Base-by-base conservation (phyloP, 64 coral and sea anemone species). In the Dendronephthya gigantea region DNA sequence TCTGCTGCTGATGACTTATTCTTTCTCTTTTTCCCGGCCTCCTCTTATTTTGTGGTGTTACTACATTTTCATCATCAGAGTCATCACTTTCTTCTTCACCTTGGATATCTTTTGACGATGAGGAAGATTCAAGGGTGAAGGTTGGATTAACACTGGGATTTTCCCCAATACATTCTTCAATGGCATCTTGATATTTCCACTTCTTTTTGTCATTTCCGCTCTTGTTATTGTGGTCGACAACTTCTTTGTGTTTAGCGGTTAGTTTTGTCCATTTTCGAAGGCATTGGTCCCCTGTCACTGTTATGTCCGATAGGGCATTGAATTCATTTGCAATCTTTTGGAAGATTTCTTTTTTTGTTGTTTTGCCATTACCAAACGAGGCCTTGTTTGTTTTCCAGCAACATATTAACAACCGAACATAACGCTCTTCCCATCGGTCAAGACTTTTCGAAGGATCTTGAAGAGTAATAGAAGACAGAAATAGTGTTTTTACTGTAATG, bases 81-180 rank as follows among this genome's bases (percentile, higher is more conserved):
- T 52, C 23, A 52, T 0, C 19, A 37, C 48, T 55, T 31, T 28
- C 28, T 16, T 12, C 50, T 16, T 12, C 13, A 52, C 50, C 13
- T 52, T 12, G 13, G 13, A 52, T 16, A 22, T 12, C 13, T 25
- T 35, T 51, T 41, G 9, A 9, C 69, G 65, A 37, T 87, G 55
- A 19, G 48, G 88, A 90, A 69, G 59, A 68, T 83, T 91, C 85
- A 87, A 91, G 70, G n/a, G 90, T 87, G 83, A 19, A 88, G 47
- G 79, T 85, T 50, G 90, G 90, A 87, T 91, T 91, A 49, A 87
- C 82, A 87, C 83, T 91, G 68, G 90, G 79, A 45, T 37, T 87
- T 62, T 87, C 69, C 35, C 85, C 79, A 58, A 91, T 56, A 79
- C 85, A 91, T 50, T 83, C 50, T 49, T 28, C 48, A 72, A 91